These are phyloP conservation scores for Bos indicus DNA, from an alignment of 2,113 vertebrate genomes.

Conservation along the genomic window DNA sequence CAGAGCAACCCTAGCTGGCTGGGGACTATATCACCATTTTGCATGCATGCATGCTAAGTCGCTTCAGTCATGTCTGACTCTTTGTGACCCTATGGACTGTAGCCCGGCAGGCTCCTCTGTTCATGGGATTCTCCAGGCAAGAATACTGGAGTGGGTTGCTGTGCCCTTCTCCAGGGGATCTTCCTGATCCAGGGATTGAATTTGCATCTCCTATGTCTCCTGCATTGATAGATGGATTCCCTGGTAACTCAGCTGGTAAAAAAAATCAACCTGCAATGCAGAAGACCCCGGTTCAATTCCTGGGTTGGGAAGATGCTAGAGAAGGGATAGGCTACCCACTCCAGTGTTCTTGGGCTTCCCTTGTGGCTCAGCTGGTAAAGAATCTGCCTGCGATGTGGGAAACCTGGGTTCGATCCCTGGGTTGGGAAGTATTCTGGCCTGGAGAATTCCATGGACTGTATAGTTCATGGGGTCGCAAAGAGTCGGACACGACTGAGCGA, in stretches of 20 bases:
- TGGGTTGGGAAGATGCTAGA: not conserved
- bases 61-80: not conserved
- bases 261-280: not conserved
- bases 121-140: not conserved
- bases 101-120: not conserved
- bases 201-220: not conserved
- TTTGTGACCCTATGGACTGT: not conserved
- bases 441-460: not conserved
- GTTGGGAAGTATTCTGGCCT: not conserved
- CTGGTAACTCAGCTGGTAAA: not conserved
- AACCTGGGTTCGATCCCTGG: not conserved
- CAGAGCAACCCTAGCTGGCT: not conserved
- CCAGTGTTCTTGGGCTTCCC: not conserved
- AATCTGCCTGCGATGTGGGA: not conserved
- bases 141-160: not conserved
- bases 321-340: not conserved
- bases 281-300: not conserved
- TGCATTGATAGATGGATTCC: not conserved
- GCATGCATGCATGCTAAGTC: rapidly evolving
- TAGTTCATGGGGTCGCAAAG: not conserved
- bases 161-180: not conserved
- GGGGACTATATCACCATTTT: not conserved
- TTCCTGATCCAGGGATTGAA: not conserved
- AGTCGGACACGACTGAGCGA: not conserved
- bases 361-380: not conserved